Evolutionary conservation across 2,113 vertebrate genomes (phyloP).

Genomic region (Siphamia tubifer): DNA sequence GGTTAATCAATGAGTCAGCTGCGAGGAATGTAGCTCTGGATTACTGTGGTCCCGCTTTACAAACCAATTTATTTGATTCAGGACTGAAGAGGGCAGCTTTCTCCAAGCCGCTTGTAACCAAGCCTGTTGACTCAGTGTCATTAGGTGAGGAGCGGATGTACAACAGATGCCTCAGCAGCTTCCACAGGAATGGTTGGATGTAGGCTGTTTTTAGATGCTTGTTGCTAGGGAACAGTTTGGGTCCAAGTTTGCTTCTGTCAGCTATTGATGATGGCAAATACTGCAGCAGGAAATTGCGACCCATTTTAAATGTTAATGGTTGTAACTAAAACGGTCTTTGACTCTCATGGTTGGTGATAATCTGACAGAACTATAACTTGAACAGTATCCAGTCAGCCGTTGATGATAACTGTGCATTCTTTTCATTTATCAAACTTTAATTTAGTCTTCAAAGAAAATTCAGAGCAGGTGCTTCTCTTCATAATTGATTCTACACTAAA

Average conservation of each 20-base stretch:
- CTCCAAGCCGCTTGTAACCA: background rate
- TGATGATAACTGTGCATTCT: background rate
- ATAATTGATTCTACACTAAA: background rate
- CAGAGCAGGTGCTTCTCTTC: background rate
- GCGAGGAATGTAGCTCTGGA: background rate
- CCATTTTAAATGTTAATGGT: background rate
- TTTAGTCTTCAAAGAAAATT: background rate
- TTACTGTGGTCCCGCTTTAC: background rate
- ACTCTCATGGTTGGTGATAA: background rate
- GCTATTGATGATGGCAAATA: slow-evolving; percentile 1
- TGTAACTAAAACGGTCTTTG: background rate
- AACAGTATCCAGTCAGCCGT: no score
- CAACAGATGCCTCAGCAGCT: background rate
- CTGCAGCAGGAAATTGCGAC: background rate
- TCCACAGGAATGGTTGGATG: background rate
- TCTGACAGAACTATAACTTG: background rate
- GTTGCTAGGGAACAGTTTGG: slow-evolving; percentile 30
- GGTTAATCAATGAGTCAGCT: slow-evolving; percentile 38
- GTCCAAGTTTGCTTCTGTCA: background rate
- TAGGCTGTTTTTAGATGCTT: background rate
- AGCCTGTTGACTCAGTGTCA: background rate
- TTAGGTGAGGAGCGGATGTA: background rate
- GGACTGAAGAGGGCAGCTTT: background rate
- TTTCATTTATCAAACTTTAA: background rate
- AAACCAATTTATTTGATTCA: slow-evolving; percentile 1